Percentiles rank a stretch among this genome's conserved stretches.
phyloP scores from a whole-genome alignment of 2,888 invertebrate species.

The Drosophila cracens region DNA sequence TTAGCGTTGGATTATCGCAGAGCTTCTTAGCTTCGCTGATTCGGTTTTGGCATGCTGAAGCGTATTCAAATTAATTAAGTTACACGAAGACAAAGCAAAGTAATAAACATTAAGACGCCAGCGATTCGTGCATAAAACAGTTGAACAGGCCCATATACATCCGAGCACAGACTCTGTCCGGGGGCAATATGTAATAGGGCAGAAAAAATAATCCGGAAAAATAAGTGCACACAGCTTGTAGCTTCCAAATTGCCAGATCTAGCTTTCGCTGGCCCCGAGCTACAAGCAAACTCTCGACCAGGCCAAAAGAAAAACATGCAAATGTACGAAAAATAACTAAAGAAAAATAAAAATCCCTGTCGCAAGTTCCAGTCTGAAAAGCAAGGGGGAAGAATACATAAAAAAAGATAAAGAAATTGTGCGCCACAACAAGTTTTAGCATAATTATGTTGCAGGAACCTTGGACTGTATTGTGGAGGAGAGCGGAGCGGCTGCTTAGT shows the following conservation, averaged over 20 bases:
- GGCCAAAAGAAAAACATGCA: constrained; percentile 60
- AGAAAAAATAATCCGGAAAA: constrained; percentile 64
- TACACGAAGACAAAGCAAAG: constrained; percentile 68
- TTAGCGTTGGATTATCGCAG: constrained; percentile 9
- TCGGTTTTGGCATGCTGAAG: constrained; percentile 38
- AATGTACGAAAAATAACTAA: constrained; percentile 19
- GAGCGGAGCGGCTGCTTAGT: constrained; percentile 17
- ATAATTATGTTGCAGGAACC: constrained; percentile 70
- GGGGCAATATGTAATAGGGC: constrained; percentile 65
- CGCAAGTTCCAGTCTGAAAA: constrained; percentile 49
- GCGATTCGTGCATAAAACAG: constrained; percentile 70
- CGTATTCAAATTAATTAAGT: constrained; percentile 73
- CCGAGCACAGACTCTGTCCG: constrained; percentile 37
- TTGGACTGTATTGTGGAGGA: constrained; percentile 36
- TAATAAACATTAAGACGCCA: constrained; percentile 67
- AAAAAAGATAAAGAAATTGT: constrained; percentile 48
- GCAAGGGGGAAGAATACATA: constrained; percentile 10
- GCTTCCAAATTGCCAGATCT: constrained; percentile 29
- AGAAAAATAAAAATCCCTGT: constrained; percentile 42
- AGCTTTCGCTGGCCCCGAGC: constrained; percentile 34
- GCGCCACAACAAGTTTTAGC: constrained; percentile 76
- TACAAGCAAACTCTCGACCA: constrained; percentile 33
- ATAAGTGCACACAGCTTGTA: constrained; percentile 44
- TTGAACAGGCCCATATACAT: constrained; percentile 10
- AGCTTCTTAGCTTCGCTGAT: constrained; percentile 19